A percentile compares a stretch with the other conserved stretches of the same genome.
phyloP scores from a whole-genome alignment of 2,113 vertebrate genomes.

The Tauraco erythrolophus region DNA sequence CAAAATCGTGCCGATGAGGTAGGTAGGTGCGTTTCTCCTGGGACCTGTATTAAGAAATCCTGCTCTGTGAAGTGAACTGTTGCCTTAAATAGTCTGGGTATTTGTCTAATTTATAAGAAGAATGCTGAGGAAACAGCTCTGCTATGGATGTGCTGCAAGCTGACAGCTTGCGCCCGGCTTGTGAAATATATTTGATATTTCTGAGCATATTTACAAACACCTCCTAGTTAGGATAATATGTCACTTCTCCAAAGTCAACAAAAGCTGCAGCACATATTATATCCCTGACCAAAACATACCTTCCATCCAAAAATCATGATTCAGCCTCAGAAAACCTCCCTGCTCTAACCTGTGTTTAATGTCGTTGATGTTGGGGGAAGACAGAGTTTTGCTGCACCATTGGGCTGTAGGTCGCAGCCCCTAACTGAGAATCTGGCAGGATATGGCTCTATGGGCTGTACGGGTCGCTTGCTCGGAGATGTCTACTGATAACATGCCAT shows the following conservation, averaged over 20 bases:
- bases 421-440: not conserved
- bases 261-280: not conserved
- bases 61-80: not conserved
- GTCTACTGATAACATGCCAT: not conserved
- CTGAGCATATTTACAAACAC: slow-evolving; percentile 45
- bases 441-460: not conserved
- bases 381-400: not conserved
- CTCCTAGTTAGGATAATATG: not conserved
- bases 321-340: not conserved
- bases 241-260: not conserved
- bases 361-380: not conserved
- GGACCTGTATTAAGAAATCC: not conserved
- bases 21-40: not conserved
- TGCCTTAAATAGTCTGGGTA: not conserved
- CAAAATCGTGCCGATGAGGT: not conserved
- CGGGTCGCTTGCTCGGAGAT: not conserved
- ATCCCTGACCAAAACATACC: not conserved
- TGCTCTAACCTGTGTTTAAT: not conserved
- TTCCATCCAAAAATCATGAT: not conserved
- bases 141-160: not conserved
- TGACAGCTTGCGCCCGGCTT: not conserved
- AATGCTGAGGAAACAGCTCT: not conserved
- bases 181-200: slow-evolving; percentile 7
- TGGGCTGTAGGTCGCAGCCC: not conserved
- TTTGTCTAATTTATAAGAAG: not conserved